Evolutionary conservation across 1,140 invertebrate genomes (phyloP), one percentile per base, ranked within the genome.

Genomic region (Trissolcus basalis): DNA sequence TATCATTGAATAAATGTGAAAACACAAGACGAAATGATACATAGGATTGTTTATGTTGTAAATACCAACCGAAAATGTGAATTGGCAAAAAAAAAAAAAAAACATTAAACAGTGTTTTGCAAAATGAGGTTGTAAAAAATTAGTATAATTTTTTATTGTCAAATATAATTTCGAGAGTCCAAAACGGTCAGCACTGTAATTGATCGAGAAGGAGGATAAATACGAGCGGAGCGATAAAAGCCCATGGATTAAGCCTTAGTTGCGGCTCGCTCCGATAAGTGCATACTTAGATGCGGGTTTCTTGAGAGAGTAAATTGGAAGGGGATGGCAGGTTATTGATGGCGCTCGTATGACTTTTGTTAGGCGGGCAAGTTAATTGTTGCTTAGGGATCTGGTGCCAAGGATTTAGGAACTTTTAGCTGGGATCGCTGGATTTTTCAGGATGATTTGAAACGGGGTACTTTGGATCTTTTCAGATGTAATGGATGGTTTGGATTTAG

Each of bases 151-250:
- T 6, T 27, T 27, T 6, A 27, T 3, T 6, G 19, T 27, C 19
- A 6, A 27, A 6, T 27, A 39, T 15, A 0, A 3, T 35, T 33
- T 10, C 8, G 13, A 54, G 41, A 48, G 54, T 41, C 16, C 35
- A 60, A 49, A 60, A 68, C 67, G 58, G 63, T 75, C 71, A 75
- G 58, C 53, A 64, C 33, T 58, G 75, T 68, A 78, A 72, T 71
- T 75, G 76, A 72, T 74, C 65, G 67, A 68, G 63, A 68, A 71
- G 78, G 36, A 75, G 48, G 70, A 67, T 73, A 71, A 69, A 77
- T 68, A 73, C 71, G 70, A 72, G 56, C 74, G 63, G 59, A 60
- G 70, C 65, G 71, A 68, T 75, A 68, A 75, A 75, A 75, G 71
- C 71, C 64, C 56, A 32, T 45, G 64, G 64, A 75, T 75, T 68